Evolutionary conservation across 2,888 invertebrate genomes (phyloP), one percentile per base, ranked within the genome.

Genomic region (Eugnorisma glareosa): DNA sequence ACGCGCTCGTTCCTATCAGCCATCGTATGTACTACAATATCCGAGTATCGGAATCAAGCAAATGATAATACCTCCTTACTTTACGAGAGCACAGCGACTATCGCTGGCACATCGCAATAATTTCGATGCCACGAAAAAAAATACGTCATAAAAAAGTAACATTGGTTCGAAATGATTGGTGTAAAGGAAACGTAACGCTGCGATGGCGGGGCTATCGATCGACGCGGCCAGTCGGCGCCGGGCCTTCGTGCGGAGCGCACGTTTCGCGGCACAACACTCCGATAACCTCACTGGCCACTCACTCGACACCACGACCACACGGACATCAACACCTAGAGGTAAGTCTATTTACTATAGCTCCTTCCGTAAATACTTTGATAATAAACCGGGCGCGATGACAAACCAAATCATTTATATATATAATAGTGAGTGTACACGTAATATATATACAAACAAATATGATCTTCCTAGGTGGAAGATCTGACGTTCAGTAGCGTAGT

Each of bases 201-300:
- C 94, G 93, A 94, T 93, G 95, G 95, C 93, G 86, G 89, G 74
- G 83, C 82, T 95, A 96, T 96, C 96, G 96, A 96, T 96, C 96
- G 95, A 91, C 93, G 95, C 94, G 90, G 89, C 78, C 93, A 96
- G 96, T 96, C 93, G 93, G 95, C 95, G 94, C 95, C 93, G 94
- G 94, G 93, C 93, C 92, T 81, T 89, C 91, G 91, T 89, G 92
- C 93, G 95, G 91, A 92, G 86, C 86, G 88, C 90, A 92, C 94
- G 96, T 94, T 87, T 85, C 86, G 84, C 86, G 85, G 78, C 86
- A 73, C 67, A 57, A 84, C 67, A 76, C 61, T 86, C 86, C 70
- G 81, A 79, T 88, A 87, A 86, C 90, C 87, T 88, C 85, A 85
- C 86, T 79, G 77, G 75, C 73, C 83, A 76, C 74, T 77, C 89